Evolutionary conservation across 1,140 invertebrate species (phyloP), one percentile per base, ranked within the genome.

Genomic region (Drosophila pseudoobscura): DNA sequence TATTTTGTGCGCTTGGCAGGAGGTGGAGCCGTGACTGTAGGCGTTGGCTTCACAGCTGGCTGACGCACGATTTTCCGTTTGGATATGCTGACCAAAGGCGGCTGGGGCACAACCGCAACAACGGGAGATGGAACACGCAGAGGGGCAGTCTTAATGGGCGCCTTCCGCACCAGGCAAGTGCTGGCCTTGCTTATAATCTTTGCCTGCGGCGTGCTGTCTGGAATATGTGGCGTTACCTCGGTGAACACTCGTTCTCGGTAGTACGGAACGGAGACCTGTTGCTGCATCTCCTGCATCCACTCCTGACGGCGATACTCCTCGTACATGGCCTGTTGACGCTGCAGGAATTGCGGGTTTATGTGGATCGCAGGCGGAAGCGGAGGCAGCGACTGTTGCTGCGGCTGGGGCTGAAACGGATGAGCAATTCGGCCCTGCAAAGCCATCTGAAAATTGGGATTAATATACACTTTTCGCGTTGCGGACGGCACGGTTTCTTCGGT

Each of bases 171-270:
- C 13, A 91, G 49, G 46, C 74, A 88, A 6, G 82, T 91, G 51
- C 87, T 80, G 1, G 79, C 80, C 45, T 91, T 91, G 29, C 69
- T 87, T 29, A 91, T 91, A 17, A 91, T 87, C 75, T 82, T 88
- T 6, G 78, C 79, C 15, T 61, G 69, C 20, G 43, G 54, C 58
- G 91, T 65, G 1, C 57, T 55, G 5, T 20, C 29, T 15, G 35
- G 35, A 26, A 22, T 8, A 7, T 26, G 17, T 7, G 26, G 22
- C 46, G 2, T 13, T 11, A 54, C 24, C 54, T 43, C 2, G 9
- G 54, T 13, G 2, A 22, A 6, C 2, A 46, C 29, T 24, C 29
- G 26, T 35, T 39, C 41, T 22, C 24, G 29, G 22, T 58, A 57
- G 31, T 44, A 58, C 3, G 49, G n/a, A 22, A 26, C 52, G 9